Base-by-base conservation (phyloP, 2,113 vertebrate genomes). In the Protobothrops mucrosquamatus region DNA sequence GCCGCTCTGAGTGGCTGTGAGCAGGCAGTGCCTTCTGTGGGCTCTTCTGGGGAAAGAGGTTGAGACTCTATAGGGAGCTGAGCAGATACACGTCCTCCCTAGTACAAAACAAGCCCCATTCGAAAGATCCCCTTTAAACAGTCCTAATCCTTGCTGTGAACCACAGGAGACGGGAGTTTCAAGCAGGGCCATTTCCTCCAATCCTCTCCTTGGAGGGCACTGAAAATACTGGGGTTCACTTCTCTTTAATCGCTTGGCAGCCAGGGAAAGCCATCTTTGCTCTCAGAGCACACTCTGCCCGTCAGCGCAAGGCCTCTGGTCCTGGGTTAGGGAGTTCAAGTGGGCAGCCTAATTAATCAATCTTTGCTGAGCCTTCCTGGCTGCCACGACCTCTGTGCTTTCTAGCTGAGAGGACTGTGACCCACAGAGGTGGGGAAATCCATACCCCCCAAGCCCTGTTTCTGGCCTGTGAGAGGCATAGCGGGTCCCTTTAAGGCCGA, bases 41-140 rank as follows among this genome's bases (percentile, higher is more conserved):
- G 89, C 93, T 92, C 57, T 88, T 91, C 95, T 85, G 89, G 94
- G 90, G 95, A 94, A 96, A 85, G 93, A 43, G 90, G 89, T 26
- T 3, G 87, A 94, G 94, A 96, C 94, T 91, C 90, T 2, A 1
- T 93, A 59, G 51, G 90, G 69, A 20, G n/a, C 69, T 20, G n/a
- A 81, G 8, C 2, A 74, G 64, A 34, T 15, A 34, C n/a, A 57
- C 4, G 56, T 91, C 56, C 52, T 91, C 14, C 26, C 22, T 43
- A 22, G 59, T 23, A 2, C 23, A 55, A 85, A n/a, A 81, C 90
- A 61, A 59, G 7, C 10, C 10, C 23, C 8, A 26, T 88, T 81
- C 55, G 43, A 94, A 92, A 46, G 61, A 23, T 52, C 64, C 18
- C 5, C 1, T 43, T 85, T 43, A 26, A n/a, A 8, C 20, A 3